These are phyloP conservation scores for Nemoura dubitans DNA, from an alignment of 2,888 invertebrate genomes.

Conservation along the genomic window DNA sequence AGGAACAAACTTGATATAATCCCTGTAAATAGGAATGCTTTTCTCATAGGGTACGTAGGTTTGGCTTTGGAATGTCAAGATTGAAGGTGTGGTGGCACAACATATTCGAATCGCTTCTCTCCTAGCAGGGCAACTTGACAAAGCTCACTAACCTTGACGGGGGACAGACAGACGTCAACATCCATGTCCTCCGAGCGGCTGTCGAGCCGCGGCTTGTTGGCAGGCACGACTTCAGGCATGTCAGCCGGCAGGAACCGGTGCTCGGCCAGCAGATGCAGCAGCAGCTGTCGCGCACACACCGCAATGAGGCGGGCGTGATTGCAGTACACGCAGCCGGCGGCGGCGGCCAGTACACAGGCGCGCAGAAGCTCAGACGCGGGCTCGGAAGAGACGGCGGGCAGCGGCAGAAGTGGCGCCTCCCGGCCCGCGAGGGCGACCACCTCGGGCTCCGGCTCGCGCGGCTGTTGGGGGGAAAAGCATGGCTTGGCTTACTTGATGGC, in stretches of 20 bases:
- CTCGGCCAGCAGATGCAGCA: constrained; percentile 79
- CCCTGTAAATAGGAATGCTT: too few relatives aligned
- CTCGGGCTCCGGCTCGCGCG: background rate
- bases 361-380: background rate
- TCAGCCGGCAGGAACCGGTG: constrained; percentile 79
- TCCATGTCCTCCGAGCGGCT: background rate
- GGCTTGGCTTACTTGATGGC: too few relatives aligned
- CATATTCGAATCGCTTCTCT: too few relatives aligned
- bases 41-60: too few relatives aligned
- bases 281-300: constrained; percentile 82
- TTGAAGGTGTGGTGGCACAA: too few relatives aligned
- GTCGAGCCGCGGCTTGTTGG: background rate
- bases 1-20: too few relatives aligned
- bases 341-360: background rate
- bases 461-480: background rate
- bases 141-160: background rate
- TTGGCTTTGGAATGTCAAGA: too few relatives aligned
- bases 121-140: too few relatives aligned
- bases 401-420: background rate
- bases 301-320: constrained; percentile 87
- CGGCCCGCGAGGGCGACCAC: background rate
- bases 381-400: background rate
- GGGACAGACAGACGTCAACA: background rate
- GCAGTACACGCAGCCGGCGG: constrained; percentile 75
- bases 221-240: background rate